Evolutionary conservation across 2,888 invertebrate species (phyloP).

Genomic region (Malthinus seriepunctatus): DNA sequence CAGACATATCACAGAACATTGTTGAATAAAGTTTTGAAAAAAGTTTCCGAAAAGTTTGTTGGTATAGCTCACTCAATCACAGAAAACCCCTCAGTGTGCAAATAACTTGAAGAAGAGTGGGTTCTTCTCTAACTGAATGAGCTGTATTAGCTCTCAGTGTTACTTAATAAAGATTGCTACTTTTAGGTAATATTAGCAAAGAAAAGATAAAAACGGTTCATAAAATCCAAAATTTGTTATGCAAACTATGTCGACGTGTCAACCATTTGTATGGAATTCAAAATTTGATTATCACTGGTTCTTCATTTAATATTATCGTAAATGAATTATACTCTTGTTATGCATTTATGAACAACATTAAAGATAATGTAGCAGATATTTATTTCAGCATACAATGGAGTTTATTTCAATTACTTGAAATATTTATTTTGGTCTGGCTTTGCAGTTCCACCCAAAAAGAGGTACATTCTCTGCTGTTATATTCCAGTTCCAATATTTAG

Average conservation of each 20-base stretch:
- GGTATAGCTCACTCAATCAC: no score
- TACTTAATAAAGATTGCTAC: no score
- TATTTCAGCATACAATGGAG: conserved; percentile 34
- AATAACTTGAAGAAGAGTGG: no score
- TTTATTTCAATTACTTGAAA: conserved; percentile 28
- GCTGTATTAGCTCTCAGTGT: background rate
- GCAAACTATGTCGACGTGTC: conserved; percentile 21
- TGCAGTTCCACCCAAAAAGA: conserved; percentile 18
- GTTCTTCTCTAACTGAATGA: no score
- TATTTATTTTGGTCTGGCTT: conserved; percentile 22
- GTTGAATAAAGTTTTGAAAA: no score
- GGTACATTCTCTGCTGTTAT: conserved; percentile 8
- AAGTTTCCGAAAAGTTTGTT: no score
- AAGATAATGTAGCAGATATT: conserved; percentile 15
- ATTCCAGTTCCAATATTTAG: background rate
- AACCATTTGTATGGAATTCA: conserved; percentile 32
- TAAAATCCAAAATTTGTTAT: conserved; percentile 29
- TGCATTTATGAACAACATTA: background rate
- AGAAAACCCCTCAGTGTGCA: no score
- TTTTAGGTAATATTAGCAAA: conserved; percentile 3
- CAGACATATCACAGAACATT: no score
- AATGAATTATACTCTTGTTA: conserved; percentile 32
- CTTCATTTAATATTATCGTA: conserved; percentile 29
- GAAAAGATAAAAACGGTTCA: conserved; percentile 23
- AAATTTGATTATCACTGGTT: conserved; percentile 27